phyloP scores from a whole-genome alignment of 2,113 vertebrate genomes.

The Thryonomys swinderianus region DNA sequence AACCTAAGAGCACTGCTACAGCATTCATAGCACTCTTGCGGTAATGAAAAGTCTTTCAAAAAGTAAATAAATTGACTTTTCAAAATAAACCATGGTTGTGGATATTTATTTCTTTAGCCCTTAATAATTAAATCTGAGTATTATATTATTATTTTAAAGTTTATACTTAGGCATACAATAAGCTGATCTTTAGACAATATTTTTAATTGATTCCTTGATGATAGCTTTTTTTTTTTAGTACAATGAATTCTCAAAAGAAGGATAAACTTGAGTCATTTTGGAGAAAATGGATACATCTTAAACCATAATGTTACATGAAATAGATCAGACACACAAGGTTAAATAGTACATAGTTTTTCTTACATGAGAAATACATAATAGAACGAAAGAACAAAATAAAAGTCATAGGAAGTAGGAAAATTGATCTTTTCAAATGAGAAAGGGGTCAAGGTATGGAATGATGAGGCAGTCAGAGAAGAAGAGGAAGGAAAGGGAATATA shows the following conservation, averaged over 20 bases:
- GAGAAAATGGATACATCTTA: neutral
- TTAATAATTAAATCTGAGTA: slow-evolving; percentile 20
- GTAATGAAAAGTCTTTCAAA: slow-evolving; percentile 37
- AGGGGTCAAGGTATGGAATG: neutral
- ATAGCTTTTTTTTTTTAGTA: neutral
- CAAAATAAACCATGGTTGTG: neutral
- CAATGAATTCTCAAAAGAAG: neutral
- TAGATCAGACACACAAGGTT: neutral
- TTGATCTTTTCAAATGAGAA: neutral
- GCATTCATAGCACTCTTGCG: slow-evolving; percentile 13
- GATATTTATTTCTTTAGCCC: slow-evolving; percentile 33
- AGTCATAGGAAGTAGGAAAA: neutral
- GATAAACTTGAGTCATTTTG: neutral
- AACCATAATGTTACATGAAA: neutral
- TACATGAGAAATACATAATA: neutral
- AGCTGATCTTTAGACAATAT: neutral
- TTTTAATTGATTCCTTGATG: neutral
- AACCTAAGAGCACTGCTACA: neutral
- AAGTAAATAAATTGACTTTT: slow-evolving; percentile 36
- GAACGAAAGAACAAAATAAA: neutral
- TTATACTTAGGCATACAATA: slow-evolving; percentile 32
- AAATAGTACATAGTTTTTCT: neutral
- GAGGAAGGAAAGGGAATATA: neutral
- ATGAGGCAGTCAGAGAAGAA: neutral
- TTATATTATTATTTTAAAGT: slow-evolving; percentile 40